Conservation (phyloP, 2,113 vertebrate genomes). For the Sclerurus mexicanus region DNA sequence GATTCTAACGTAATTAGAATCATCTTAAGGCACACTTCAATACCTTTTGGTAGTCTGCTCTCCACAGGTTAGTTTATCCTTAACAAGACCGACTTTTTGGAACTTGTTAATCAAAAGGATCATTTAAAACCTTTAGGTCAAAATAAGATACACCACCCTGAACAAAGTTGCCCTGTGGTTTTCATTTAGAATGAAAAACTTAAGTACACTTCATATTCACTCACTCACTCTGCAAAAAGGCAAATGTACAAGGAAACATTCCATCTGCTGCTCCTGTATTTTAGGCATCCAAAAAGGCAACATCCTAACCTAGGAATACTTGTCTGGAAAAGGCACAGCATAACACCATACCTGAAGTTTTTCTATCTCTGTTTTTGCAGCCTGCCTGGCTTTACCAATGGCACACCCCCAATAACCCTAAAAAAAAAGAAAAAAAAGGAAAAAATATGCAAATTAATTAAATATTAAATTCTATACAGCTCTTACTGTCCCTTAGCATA, state of each 20-base stretch:
- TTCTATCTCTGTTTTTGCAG: conserved; percentile 99
- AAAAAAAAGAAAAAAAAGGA: background rate
- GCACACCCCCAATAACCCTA: conserved; percentile 98
- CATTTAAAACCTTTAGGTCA: background rate
- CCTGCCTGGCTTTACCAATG: conserved; percentile 97
- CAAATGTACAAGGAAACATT: background rate
- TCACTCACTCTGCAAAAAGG: background rate
- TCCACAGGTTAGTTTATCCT: background rate
- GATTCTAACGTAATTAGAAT: background rate
- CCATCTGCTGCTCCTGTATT: background rate
- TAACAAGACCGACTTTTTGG: background rate
- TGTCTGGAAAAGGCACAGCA: background rate
- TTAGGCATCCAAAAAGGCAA: background rate
- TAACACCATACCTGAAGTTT: conserved; percentile 88
- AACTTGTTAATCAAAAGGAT: background rate
- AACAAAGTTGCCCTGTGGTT: background rate
- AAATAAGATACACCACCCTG: background rate
- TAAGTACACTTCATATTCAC: background rate
- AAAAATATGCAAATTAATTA: background rate
- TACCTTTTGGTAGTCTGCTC: background rate
- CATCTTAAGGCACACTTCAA: background rate
- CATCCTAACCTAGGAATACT: background rate
- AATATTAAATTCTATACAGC: background rate
- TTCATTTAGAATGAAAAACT: background rate
- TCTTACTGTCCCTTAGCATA: background rate